Evolutionary conservation across 2,888 invertebrate species (phyloP), one percentile per base, ranked within the genome.

Genomic region (Zonitis immaculata): DNA sequence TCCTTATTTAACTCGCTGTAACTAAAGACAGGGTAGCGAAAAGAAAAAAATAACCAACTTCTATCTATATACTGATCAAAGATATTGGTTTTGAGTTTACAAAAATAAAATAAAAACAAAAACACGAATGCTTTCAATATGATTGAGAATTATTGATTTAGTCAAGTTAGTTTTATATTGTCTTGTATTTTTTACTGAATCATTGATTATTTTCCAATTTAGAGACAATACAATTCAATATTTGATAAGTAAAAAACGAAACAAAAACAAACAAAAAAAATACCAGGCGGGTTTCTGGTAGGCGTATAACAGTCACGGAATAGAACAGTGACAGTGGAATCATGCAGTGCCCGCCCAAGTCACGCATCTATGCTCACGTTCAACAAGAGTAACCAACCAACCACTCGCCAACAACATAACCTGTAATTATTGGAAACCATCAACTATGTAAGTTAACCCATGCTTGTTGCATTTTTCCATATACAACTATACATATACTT

Each of bases 361-460:
- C 73, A 73, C 72, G 72, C 72, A 72, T 72, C 70, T 68, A 66
- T 67, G 70, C 64, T 67, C 67, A 64, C 70, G 70, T 67, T 71
- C 68, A 63, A 66, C 70, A 67, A 68, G 67, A 68, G 67, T 64
- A 70, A 66, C 71, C 71, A 71, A 68, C 72, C 72, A 71, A 70
- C 67, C 65, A 68, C 66, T 63, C 67, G 64, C 61, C 66, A 68
- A 67, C 61, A 65, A 62, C 63, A 59, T 65, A 72, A 72, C 72
- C 70, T 73, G 62, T 73, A 73, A 73, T 73, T 73, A 73, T 72
- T 68, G 72, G 72, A 72, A 72, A 70, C 73, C 72, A 72, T 73
- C 72, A 69, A 70, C 66, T 64, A 64, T 67, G 63, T 58, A 65
- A 62, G 64, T 56, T 57, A 60, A 61, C 56, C 62, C 63, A 61